Conservation (phyloP, 2,797 vertebrate species). For the Sylvilagus floridanus region DNA sequence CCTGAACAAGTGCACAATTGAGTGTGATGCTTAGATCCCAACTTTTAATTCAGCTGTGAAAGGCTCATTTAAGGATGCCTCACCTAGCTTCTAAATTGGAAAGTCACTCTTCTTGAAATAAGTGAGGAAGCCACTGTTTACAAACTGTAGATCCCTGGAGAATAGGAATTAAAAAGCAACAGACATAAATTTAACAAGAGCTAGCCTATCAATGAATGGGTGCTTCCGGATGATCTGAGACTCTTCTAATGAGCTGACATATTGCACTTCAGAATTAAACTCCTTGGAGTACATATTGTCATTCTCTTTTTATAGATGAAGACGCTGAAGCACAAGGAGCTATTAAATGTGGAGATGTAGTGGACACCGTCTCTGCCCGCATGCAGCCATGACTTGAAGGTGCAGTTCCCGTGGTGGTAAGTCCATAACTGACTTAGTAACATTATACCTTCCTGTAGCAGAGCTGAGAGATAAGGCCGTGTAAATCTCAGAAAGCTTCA, state of each 20-base stretch:
- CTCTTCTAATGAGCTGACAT: rapidly evolving
- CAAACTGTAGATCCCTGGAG: too few species aligned
- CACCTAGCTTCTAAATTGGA: slow-evolving; percentile 44
- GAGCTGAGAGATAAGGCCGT: not conserved
- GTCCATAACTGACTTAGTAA: not conserved
- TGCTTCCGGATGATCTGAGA: rapidly evolving
- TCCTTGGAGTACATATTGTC: rapidly evolving
- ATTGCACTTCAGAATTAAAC: not conserved
- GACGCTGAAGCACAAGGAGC: not conserved
- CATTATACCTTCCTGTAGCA: not conserved
- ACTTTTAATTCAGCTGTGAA: not conserved
- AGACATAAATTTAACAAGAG: rapidly evolving
- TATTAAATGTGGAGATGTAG: rapidly evolving
- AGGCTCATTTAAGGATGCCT: slow-evolving; percentile 47
- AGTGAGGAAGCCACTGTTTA: not conserved
- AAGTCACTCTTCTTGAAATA: not conserved
- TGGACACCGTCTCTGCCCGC: rapidly evolving
- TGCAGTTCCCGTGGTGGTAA: not conserved
- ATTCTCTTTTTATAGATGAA: not conserved
- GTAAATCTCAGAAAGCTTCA: not conserved
- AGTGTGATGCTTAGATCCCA: not conserved
- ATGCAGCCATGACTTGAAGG: not conserved
- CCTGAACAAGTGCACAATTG: not conserved
- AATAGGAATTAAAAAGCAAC: not conserved
- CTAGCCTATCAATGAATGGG: too few species aligned